Percentiles rank a stretch among this genome's conserved stretches.
Evolutionary conservation across 2,888 invertebrate species (phyloP).

Genomic region (Spatulosminthurus flaviceps): DNA sequence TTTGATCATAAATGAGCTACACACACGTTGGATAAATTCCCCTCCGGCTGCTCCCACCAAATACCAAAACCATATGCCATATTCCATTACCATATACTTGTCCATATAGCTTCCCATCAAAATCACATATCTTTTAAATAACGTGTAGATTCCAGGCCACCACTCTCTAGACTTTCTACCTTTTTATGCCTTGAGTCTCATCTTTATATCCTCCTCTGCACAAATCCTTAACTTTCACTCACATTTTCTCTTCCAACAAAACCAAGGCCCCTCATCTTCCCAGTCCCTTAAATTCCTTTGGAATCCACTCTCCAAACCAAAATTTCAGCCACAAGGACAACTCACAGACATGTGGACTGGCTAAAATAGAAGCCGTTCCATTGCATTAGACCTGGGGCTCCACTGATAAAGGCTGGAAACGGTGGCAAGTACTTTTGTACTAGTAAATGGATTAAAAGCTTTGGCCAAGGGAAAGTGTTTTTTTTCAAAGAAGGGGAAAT

Average conservation of each 20-base stretch:
- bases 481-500: not conserved
- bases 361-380: no score
- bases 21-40: not conserved
- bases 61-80: conserved; percentile 16
- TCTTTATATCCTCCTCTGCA: no score
- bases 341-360: not conserved
- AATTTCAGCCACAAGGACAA: not conserved
- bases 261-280: not conserved
- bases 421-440: no score
- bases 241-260: not conserved
- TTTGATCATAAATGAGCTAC: conserved; percentile 16
- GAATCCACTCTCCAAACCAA: not conserved
- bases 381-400: no score
- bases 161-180: not conserved
- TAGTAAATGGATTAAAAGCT: no score
- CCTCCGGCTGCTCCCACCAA: not conserved
- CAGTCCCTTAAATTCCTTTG: not conserved
- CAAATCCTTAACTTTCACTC: no score
- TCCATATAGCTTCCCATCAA: conserved; percentile 15
- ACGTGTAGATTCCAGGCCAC: not conserved
- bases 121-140: not conserved
- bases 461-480: not conserved
- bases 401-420: not conserved
- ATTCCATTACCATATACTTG: not conserved
- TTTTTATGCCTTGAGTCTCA: not conserved